A percentile compares a stretch with the other conserved stretches of the same genome.
Evolutionary conservation across 2,797 vertebrate genomes (phyloP).

Genomic region (Fundulus diaphanus): DNA sequence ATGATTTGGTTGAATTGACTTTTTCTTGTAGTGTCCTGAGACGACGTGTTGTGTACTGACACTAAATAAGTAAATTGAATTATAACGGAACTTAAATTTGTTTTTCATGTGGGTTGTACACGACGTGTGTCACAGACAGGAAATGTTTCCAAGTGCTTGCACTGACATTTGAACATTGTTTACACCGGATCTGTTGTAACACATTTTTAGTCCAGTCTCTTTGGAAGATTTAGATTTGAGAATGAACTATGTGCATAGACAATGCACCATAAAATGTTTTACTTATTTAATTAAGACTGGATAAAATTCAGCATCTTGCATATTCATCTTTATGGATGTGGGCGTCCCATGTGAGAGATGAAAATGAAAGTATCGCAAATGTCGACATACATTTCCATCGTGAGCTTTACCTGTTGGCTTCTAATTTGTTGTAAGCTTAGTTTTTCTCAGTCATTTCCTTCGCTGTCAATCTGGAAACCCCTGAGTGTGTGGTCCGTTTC

Average conservation of each 20-base stretch:
- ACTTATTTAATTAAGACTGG: neutral
- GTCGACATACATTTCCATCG: too few species aligned
- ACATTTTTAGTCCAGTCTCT: neutral
- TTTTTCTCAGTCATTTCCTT: too few species aligned
- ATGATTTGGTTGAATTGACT: too few species aligned
- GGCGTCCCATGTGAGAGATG: neutral
- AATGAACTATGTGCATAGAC: neutral
- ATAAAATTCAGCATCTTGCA: neutral
- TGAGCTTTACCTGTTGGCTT: too few species aligned
- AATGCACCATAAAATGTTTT: neutral
- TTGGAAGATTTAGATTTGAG: neutral
- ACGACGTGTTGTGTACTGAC: too few species aligned
- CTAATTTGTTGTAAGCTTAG: too few species aligned
- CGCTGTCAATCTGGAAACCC: too few species aligned
- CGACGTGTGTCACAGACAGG: neutral
- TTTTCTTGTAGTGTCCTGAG: too few species aligned
- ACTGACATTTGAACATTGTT: neutral
- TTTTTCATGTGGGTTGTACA: neutral
- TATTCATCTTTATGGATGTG: neutral
- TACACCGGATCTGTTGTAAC: neutral
- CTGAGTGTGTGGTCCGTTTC: too few species aligned
- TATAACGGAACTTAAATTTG: too few species aligned
- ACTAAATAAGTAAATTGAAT: too few species aligned
- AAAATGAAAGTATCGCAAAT: too few species aligned
- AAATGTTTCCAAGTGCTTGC: neutral